Evolutionary conservation across 2,888 invertebrate species (phyloP).

Genomic region (Salticus scenicus): DNA sequence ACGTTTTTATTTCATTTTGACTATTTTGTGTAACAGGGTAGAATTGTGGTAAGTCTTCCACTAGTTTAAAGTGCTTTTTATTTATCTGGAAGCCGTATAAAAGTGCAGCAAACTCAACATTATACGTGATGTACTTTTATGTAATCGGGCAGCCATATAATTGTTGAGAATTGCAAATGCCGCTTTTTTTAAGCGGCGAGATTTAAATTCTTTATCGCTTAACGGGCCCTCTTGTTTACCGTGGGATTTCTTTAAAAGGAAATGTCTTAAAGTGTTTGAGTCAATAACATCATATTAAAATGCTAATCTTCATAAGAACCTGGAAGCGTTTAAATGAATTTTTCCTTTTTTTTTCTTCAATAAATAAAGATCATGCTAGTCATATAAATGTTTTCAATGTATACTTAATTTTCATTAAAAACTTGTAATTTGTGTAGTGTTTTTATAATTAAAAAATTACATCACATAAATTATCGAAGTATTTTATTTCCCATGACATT

Average conservation of each 20-base stretch:
- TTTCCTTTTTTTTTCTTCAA: no score
- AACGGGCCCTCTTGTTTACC: background rate
- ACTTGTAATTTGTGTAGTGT: no score
- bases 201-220: background rate
- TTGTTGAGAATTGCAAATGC: background rate
- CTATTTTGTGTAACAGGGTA: conserved; percentile 1
- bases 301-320: no score
- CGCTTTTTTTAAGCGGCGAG: background rate
- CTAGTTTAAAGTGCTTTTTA: background rate
- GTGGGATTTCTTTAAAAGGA: background rate
- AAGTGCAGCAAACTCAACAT: background rate
- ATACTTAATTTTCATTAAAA: no score
- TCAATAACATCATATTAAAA: no score
- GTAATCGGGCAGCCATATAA: background rate
- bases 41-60: background rate
- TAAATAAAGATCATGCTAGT: no score
- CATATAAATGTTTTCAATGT: no score
- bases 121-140: background rate
- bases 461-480: no score
- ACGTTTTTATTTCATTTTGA: conserved; percentile 1
- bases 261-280: background rate
- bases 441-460: no score
- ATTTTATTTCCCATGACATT: no score
- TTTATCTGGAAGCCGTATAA: conserved; percentile 15
- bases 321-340: no score